phyloP scores from a whole-genome alignment of 2,888 invertebrate genomes.

The Epinotia nisella region DNA sequence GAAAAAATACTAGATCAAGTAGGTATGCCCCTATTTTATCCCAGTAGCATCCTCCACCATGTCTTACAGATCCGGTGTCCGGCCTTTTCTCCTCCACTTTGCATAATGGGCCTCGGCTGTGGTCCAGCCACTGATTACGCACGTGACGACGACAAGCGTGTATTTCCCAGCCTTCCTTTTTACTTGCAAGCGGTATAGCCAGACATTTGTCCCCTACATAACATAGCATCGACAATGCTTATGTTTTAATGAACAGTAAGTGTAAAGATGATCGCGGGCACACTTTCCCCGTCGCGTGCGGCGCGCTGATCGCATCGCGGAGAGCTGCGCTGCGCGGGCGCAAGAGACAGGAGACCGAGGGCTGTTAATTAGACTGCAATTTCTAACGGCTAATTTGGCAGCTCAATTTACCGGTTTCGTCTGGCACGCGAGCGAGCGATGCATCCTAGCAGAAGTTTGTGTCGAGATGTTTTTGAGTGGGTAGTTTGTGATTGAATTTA shows the following conservation, averaged over 20 bases:
- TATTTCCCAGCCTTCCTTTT: neutral
- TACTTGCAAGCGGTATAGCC: neutral
- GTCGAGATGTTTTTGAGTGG: neutral
- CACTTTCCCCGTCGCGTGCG: slow-evolving; percentile 64
- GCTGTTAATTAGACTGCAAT: slow-evolving; percentile 1
- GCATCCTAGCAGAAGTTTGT: neutral
- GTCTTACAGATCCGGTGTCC: no score
- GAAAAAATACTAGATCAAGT: no score
- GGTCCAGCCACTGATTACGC: no score
- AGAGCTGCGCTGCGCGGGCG: slow-evolving; percentile 24
- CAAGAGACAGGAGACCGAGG: slow-evolving; percentile 33
- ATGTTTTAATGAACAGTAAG: slow-evolving; percentile 52
- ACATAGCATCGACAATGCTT: slow-evolving; percentile 14
- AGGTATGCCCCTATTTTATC: no score
- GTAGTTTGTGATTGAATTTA: neutral
- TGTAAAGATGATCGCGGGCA: slow-evolving; percentile 55
- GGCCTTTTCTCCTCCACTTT: no score
- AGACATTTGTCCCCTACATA: neutral
- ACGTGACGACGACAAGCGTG: no score
- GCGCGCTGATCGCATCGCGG: slow-evolving; percentile 54
- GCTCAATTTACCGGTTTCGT: neutral
- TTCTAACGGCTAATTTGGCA: slow-evolving; percentile 10
- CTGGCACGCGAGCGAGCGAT: neutral
- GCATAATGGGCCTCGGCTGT: no score
- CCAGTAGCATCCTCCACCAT: no score